Conservation (phyloP, 2,888 invertebrate genomes). For the Sinopyrophorus schimmeli region DNA sequence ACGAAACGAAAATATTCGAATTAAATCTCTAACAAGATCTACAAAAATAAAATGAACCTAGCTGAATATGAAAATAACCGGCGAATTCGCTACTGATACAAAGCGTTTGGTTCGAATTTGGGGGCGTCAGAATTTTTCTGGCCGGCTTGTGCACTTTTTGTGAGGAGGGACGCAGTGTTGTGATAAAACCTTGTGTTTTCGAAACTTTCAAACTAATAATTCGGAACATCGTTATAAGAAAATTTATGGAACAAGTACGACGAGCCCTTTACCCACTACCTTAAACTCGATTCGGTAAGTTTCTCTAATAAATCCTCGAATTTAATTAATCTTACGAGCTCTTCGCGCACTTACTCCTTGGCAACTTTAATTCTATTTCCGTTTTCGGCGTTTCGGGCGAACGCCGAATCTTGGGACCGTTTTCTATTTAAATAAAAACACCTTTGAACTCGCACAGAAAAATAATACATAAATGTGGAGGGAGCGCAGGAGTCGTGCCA, state of each 20-base stretch:
- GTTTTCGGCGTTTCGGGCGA: too few relatives aligned
- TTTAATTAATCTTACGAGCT: conserved; percentile 30
- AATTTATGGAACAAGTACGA: conserved; percentile 32
- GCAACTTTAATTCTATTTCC: conserved; percentile 19
- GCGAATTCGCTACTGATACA: conserved; percentile 16
- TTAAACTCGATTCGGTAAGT: conserved; percentile 35
- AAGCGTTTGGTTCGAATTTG: conserved; percentile 18
- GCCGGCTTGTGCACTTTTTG: conserved; percentile 27
- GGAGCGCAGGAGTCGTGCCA: too few relatives aligned
- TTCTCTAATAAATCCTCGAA: conserved; percentile 25
- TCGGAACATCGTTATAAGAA: conserved; percentile 17
- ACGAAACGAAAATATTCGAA: conserved; percentile 13
- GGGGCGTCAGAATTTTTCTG: conserved; percentile 31
- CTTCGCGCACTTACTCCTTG: conserved; percentile 12
- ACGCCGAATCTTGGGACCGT: too few relatives aligned
- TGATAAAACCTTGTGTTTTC: conserved; percentile 20
- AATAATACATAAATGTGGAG: too few relatives aligned
- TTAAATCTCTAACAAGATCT: conserved; percentile 8
- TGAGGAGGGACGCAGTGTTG: conserved; percentile 27
- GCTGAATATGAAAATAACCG: conserved; percentile 38
- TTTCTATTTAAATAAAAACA: too few relatives aligned
- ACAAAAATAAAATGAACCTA: conserved; percentile 39
- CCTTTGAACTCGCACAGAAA: too few relatives aligned
- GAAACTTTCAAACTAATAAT: conserved; percentile 29
- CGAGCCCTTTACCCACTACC: conserved; percentile 22